Evolutionary conservation across 2,888 invertebrate genomes (phyloP), one percentile per base, ranked within the genome.

Genomic region (Odontomyia ornata): DNA sequence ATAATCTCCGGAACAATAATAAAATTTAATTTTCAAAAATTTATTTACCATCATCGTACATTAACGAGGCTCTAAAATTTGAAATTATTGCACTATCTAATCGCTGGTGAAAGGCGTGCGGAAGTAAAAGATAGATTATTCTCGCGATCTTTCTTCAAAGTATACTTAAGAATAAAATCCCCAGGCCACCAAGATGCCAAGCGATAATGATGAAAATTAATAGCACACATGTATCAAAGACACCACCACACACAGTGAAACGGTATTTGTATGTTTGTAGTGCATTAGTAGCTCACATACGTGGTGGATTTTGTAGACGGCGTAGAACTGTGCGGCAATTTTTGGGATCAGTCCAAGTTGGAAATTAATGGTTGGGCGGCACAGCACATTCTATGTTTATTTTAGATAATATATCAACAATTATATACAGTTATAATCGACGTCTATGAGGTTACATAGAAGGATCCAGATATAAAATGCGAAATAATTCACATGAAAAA

Each of bases 291-390:
- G 9, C 36, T 3, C 9, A 36, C 9, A 9, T 36, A 36, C 36
- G 9, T 5, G 36, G 3, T 5, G 36, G 36, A 36, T n/a, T n/a
- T n/a, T 43, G 43, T 9, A 18, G 52, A 52, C 52, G 52, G 7
- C 4, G 15, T 52, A n/a, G n/a, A n/a, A n/a, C n/a, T 52, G 52
- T 15, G 52, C 52, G n/a, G 52, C 36, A 18, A n/a, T 43, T 65
- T 36, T 65, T 65, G 65, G 43, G 43, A 36, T 65, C 43, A 21
- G 65, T 36, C 65, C 65, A 65, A 65, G 36, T 18, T 36, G 43
- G 65, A 65, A 65, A 65, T 65, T 65, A 65, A 65, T 65, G 65
- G 30, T 65, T 65, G 65, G 21, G 60, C 60, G 60, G 60, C 5
- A 23, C 25, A 23, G n/a, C n/a, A 25, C 52, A 15, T 52, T 7